Evolutionary conservation across 2,797 vertebrate species (phyloP).

Genomic region (Echiichthys vipera): DNA sequence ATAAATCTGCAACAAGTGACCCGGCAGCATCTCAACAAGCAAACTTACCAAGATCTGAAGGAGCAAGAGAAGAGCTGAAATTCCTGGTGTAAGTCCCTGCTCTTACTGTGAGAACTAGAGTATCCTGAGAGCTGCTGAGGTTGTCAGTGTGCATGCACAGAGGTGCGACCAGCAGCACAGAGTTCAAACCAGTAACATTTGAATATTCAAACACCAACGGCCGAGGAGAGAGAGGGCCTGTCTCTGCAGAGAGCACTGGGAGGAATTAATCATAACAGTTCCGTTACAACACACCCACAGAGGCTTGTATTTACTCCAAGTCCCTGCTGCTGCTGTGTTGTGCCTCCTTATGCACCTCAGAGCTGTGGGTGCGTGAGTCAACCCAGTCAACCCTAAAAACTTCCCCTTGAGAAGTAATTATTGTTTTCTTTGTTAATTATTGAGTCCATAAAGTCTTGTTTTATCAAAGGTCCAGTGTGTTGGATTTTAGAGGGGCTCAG

Average conservation of each 20-base stretch:
- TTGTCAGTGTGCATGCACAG: conserved; percentile 19
- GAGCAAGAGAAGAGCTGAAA: conserved; percentile 16
- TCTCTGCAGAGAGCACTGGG: conserved; percentile 72
- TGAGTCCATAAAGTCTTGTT: too few relatives aligned
- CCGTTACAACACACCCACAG: background rate
- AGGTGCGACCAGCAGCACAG: conserved; percentile 22
- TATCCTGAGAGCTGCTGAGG: conserved; percentile 36
- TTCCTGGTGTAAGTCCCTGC: background rate
- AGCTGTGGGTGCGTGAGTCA: too few relatives aligned
- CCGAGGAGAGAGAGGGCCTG: conserved; percentile 53
- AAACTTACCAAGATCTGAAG: conserved; percentile 59
- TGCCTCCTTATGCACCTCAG: background rate
- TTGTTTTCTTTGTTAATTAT: too few relatives aligned
- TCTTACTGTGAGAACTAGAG: background rate
- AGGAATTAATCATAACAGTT: conserved; percentile 65
- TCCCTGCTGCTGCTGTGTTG: conserved; percentile 7
- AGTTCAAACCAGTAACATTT: conserved; percentile 67
- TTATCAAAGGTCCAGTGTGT: too few relatives aligned
- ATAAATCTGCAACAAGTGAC: conserved; percentile 28
- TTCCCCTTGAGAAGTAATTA: too few relatives aligned
- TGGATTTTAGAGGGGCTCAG: too few relatives aligned
- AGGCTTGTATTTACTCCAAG: conserved; percentile 20
- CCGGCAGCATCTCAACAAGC: conserved; percentile 29
- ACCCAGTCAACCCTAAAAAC: too few relatives aligned
- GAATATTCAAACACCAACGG: conserved; percentile 81